Evolutionary conservation across 2,888 invertebrate genomes (phyloP).

Genomic region (Acrobasis repandana): DNA sequence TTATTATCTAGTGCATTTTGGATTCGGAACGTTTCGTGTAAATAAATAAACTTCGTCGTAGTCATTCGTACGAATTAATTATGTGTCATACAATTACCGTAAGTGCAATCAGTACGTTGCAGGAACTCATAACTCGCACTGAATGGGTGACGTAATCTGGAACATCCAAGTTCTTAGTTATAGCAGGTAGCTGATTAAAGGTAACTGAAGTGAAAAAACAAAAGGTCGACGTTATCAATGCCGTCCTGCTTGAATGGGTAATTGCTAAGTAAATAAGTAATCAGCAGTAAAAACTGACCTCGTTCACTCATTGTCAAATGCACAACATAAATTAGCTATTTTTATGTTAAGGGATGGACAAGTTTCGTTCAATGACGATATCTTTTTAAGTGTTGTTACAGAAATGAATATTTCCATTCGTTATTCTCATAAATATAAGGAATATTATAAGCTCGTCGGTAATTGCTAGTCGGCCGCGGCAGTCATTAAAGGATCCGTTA

Average conservation of each 20-base stretch:
- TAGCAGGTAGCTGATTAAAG: slow-evolving; percentile 16
- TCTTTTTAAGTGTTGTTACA: neutral
- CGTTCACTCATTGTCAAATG: slow-evolving; percentile 62
- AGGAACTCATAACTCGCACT: slow-evolving; percentile 3
- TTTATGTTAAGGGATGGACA: neutral
- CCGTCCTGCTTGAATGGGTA: slow-evolving; percentile 65
- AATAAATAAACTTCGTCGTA: neutral
- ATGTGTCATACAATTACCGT: slow-evolving; percentile 16
- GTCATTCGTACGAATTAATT: neutral
- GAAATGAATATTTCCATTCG: neutral
- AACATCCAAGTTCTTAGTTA: slow-evolving; percentile 4
- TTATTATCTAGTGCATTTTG: neutral
- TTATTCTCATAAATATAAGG: neutral
- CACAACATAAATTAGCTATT: slow-evolving; percentile 1
- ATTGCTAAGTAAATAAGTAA: slow-evolving; percentile 59
- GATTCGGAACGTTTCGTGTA: neutral
- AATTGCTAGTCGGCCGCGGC: slow-evolving; percentile 23
- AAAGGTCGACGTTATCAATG: slow-evolving; percentile 68
- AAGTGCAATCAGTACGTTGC: neutral
- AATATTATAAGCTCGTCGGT: slow-evolving; percentile 20
- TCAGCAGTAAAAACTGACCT: slow-evolving; percentile 65
- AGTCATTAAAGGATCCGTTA: slow-evolving; percentile 58
- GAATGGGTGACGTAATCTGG: slow-evolving; percentile 7
- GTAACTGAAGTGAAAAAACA: slow-evolving; percentile 47
- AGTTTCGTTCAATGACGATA: neutral